Evolutionary conservation across 1,140 invertebrate genomes (phyloP), one percentile per base, ranked within the genome.

Genomic region (Odontomachus brunneus): DNA sequence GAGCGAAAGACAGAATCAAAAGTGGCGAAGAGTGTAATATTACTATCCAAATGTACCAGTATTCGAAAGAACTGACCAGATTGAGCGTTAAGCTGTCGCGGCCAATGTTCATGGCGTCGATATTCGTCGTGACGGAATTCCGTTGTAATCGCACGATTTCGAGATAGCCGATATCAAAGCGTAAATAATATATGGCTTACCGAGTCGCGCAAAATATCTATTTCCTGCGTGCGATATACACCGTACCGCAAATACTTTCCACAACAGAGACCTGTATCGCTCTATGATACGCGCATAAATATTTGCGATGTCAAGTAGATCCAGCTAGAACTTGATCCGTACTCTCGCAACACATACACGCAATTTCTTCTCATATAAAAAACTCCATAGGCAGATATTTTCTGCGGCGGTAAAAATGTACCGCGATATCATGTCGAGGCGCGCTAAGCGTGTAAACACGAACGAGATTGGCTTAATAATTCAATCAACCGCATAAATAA

Each of bases 241-340:
- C 48, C 66, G 49, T 53, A 26, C 11, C 2, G 11, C 48, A 65
- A 38, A 51, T 63, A 65, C 51, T 51, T 76, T 55, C 29, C 53
- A 26, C 19, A 66, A 48, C 44, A 76, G 44, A 24, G 14, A 76
- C 26, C 29, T 33, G 29, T 33, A 5, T 44, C 38, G 38, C 38
- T 15, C 60, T 44, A n/a, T 12, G 48, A 15, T 12, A 76, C 19
- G 57, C 24, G 24, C 49, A 29, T 55, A 76, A 76, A 76, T 76
- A 76, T 76, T 76, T 51, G 29, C 62, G 38, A 17, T 38, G 48
- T 76, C 74, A 76, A 76, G 48, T 53, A 76, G 26, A 76, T 17
- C 15, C 62, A 44, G 44, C 44, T 49, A 65, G 59, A 59, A n/a
- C 2, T 33, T 33, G 5, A 51, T 24, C 22, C 53, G 48, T 14